phyloP scores from a whole-genome alignment of 1,140 invertebrate species.

The Armadillidium nasatum region DNA sequence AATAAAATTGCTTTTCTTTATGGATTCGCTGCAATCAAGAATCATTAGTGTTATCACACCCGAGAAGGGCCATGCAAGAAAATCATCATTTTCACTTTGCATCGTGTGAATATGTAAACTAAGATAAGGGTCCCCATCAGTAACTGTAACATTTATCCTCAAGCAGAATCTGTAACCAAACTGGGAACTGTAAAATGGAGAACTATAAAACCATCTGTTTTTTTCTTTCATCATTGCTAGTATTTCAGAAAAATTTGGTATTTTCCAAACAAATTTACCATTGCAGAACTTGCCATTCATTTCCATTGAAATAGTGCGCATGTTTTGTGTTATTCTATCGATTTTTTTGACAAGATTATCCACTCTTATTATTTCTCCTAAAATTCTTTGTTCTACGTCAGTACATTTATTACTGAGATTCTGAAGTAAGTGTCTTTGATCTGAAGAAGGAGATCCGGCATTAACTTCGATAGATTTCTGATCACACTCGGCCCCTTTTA shows the following conservation, averaged over 20 bases:
- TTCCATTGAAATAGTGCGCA: conserved; percentile 19
- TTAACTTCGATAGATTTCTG: background rate
- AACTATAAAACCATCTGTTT: conserved; percentile 48
- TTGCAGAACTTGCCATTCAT: conserved; percentile 49
- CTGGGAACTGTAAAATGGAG: conserved; percentile 52
- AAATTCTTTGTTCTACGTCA: conserved; percentile 45
- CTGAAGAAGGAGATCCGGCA: conserved; percentile 16
- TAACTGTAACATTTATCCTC: conserved; percentile 50
- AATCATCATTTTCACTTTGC: conserved; percentile 52
- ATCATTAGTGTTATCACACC: conserved; percentile 50
- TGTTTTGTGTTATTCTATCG: conserved; percentile 27
- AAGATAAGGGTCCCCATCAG: conserved; percentile 48
- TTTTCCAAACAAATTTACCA: conserved; percentile 51
- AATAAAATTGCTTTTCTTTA: conserved; percentile 37
- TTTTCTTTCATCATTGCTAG: conserved; percentile 46
- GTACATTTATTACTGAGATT: conserved; percentile 38
- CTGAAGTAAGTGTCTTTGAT: conserved; percentile 21
- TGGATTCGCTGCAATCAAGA: conserved; percentile 49
- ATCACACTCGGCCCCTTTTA: background rate
- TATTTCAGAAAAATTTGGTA: conserved; percentile 48
- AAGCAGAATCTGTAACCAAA: conserved; percentile 54
- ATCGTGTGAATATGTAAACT: conserved; percentile 53
- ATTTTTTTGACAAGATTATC: conserved; percentile 37
- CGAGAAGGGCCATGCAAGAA: conserved; percentile 52
- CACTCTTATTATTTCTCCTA: conserved; percentile 45